Evolutionary conservation across 2,888 invertebrate genomes (phyloP), one percentile per base, ranked within the genome.

Genomic region (Polydrusus pterygomalis): DNA sequence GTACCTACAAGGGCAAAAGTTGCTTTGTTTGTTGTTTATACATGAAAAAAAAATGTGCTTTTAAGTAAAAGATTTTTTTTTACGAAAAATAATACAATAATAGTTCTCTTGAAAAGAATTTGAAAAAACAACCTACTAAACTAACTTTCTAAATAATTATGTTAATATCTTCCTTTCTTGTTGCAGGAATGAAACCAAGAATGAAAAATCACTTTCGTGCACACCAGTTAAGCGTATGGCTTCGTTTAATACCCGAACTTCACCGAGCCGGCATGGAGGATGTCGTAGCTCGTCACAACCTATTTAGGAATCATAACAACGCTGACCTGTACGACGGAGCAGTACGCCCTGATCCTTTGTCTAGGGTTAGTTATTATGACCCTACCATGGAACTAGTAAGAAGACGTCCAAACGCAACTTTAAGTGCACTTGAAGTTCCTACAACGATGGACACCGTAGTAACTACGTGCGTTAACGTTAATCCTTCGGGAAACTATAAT

Each of bases 181-280:
- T 87, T 88, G 0, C 91, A 97, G 97, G 96, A 81, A 92, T 95
- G 91, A 96, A 97, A 85, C 96, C 97, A 0, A 92, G 94, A 77
- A 92, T 96, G 88, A 96, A 96, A 86, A 96, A 97, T 86, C 97
- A 97, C 89, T 98, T 96, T 89, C 91, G 97, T 63, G 97, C 97
- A 1, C 97, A 97, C 88, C 97, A 97, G 86, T 90, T 98, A 64
- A 97, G 97, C 60, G 96, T 98, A 56, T 98, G 98, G 98, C 88
- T 97, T 9, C 94, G 97, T 7, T 91, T 98, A 8, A 95, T 98
- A 60, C 98, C 98, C 0, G 97, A 97, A 86, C 90, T 96, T 0
- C 96, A 96, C 86, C 90, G 95, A 69, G 94, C 95, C 0, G 96
- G 96, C 3, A 96, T 96, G 95, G 96, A 95, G 84, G 96, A 96